These are phyloP conservation scores for Rhysida immarginata DNA, from an alignment of 1,140 invertebrate genomes.

Conservation along the genomic window DNA sequence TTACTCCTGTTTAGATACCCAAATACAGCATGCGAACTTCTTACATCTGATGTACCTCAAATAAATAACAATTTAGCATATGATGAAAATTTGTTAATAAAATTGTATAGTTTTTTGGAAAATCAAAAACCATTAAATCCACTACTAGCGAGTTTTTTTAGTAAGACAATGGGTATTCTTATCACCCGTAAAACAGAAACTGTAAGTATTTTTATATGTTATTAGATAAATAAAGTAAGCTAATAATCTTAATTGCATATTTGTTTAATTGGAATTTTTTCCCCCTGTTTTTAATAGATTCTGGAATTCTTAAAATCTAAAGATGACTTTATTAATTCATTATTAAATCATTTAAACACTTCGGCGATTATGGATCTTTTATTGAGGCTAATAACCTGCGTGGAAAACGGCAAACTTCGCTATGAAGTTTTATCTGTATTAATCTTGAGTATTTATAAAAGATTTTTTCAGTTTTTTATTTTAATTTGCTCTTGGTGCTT, in stretches of 20 bases:
- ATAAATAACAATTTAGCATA: slow-evolving; percentile 70
- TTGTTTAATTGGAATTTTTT: not conserved
- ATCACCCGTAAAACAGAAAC: slow-evolving; percentile 60
- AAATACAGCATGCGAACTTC: slow-evolving; percentile 82
- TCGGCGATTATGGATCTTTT: slow-evolving; percentile 91
- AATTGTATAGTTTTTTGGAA: slow-evolving; percentile 74
- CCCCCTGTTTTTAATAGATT: slow-evolving; percentile 49
- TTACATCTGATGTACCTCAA: slow-evolving; percentile 71
- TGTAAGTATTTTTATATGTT: slow-evolving; percentile 32
- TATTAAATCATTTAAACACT: slow-evolving; percentile 77
- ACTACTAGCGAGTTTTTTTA: slow-evolving; percentile 86
- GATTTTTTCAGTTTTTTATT: not conserved
- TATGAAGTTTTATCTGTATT: slow-evolving; percentile 67
- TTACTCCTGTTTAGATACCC: slow-evolving; percentile 31
- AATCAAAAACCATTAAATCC: slow-evolving; percentile 76
- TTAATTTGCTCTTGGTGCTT: not conserved
- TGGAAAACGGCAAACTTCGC: slow-evolving; percentile 59
- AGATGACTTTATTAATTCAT: slow-evolving; percentile 65
- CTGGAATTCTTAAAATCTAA: slow-evolving; percentile 77
- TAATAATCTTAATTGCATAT: not conserved
- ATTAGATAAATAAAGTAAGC: not conserved
- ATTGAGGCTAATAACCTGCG: slow-evolving; percentile 68
- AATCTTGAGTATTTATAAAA: slow-evolving; percentile 15
- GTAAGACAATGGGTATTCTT: slow-evolving; percentile 77
- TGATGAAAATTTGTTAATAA: slow-evolving; percentile 55